Evolutionary conservation across 1,140 invertebrate genomes (phyloP).

Genomic region (Pseudachorutes palmiensis): DNA sequence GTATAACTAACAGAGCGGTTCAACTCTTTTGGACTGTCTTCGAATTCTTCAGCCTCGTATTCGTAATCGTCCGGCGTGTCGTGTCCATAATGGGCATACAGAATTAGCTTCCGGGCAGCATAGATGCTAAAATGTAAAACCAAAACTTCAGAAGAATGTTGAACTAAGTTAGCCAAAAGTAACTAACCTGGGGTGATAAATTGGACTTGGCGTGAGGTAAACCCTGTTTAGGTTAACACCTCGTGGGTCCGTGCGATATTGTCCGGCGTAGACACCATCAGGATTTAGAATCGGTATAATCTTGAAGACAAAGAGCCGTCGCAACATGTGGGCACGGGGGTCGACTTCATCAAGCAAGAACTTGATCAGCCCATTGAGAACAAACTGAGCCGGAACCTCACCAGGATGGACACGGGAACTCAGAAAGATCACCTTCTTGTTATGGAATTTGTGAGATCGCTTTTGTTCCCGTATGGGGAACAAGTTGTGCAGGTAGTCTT

Average conservation of each 20-base stretch:
- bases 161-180: no score
- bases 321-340: conserved; percentile 56
- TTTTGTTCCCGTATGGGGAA: conserved; percentile 61
- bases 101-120: conserved; percentile 66
- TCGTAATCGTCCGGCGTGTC: conserved; percentile 25
- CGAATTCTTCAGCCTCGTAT: conserved; percentile 12
- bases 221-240: conserved; percentile 84
- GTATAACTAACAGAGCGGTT: no score
- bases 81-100: conserved; percentile 48
- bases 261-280: conserved; percentile 77
- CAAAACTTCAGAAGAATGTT: no score
- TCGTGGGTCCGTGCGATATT: conserved; percentile 79
- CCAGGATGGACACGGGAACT: conserved; percentile 52
- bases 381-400: conserved; percentile 57
- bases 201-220: conserved; percentile 65
- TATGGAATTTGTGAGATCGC: conserved; percentile 62
- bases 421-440: conserved; percentile 75
- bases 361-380: conserved; percentile 83
- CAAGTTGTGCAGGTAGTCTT: conserved; percentile 62
- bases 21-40: not conserved
- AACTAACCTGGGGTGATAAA: conserved; percentile 70
- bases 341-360: conserved; percentile 65
- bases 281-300: conserved; percentile 87
- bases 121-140: no score
- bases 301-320: conserved; percentile 80